Percentiles rank a stretch among this genome's conserved stretches.
Conservation (phyloP, 2,888 invertebrate genomes). For the Drosophila vallismaia region DNA sequence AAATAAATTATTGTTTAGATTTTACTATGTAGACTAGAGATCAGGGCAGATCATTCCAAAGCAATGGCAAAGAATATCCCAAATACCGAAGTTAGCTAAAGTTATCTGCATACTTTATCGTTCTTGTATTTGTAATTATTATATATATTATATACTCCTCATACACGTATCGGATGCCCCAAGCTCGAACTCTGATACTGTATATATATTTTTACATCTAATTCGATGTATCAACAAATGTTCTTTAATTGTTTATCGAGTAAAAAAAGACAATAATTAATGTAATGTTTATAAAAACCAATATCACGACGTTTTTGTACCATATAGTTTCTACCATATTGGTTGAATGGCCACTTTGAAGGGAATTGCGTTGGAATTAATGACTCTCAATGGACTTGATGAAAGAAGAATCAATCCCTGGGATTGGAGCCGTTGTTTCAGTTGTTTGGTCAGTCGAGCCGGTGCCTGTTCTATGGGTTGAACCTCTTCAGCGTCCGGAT, state of each 20-base stretch:
- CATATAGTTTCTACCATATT: slow-evolving; percentile 13
- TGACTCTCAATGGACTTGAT: slow-evolving; percentile 5
- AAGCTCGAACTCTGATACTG: slow-evolving; percentile 30
- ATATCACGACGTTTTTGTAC: not conserved
- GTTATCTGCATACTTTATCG: slow-evolving; percentile 26
- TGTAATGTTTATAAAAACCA: slow-evolving; percentile 65
- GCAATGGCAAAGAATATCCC: slow-evolving; percentile 35
- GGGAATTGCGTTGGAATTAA: slow-evolving; percentile 9
- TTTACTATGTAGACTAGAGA: slow-evolving; percentile 42
- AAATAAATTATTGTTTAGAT: slow-evolving; percentile 55
- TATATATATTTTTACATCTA: slow-evolving; percentile 27
- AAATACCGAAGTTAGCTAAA: slow-evolving; percentile 30
- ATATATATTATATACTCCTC: slow-evolving; percentile 18
- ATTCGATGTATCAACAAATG: slow-evolving; percentile 36
- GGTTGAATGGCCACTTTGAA: slow-evolving; percentile 13
- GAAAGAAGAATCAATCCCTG: slow-evolving; percentile 19
- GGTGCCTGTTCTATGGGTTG: slow-evolving; percentile 32
- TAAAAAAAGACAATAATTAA: slow-evolving; percentile 74
- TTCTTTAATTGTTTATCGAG: slow-evolving; percentile 47
- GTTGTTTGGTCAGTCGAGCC: slow-evolving; percentile 18
- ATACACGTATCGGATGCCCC: slow-evolving; percentile 18
- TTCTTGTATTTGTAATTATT: slow-evolving; percentile 37
- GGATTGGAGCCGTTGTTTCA: not conserved
- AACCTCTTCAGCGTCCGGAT: slow-evolving; percentile 67
- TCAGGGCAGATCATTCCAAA: slow-evolving; percentile 42